Evolutionary conservation across 2,888 invertebrate genomes (phyloP).

Genomic region (Netelia fuscicornis): DNA sequence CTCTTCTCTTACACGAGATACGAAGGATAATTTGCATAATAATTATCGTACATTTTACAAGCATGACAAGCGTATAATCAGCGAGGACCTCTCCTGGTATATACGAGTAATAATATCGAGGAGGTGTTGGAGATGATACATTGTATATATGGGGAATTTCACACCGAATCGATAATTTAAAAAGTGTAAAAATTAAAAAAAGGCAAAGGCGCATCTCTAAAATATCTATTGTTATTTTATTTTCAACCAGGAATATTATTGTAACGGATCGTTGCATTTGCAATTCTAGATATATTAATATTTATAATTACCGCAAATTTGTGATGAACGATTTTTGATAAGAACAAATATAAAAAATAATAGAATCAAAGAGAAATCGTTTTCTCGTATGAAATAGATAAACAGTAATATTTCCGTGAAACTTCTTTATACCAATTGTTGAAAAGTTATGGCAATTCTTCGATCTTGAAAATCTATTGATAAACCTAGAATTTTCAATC

Average conservation of each 20-base stretch:
- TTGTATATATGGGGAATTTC: neutral
- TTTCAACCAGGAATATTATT: too few species aligned
- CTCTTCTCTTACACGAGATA: slow-evolving; percentile 30
- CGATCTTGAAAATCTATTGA: too few species aligned
- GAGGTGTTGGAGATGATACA: slow-evolving; percentile 28
- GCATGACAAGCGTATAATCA: slow-evolving; percentile 67
- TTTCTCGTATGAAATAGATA: too few species aligned
- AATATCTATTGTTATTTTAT: too few species aligned
- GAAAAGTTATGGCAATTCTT: too few species aligned
- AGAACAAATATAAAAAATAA: neutral
- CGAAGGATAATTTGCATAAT: slow-evolving; percentile 67
- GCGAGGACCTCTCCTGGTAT: slow-evolving; percentile 23
- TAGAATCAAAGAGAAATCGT: neutral
- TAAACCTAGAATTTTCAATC: too few species aligned
- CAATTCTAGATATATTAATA: slow-evolving; percentile 20
- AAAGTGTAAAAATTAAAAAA: neutral
- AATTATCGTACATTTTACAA: slow-evolving; percentile 69
- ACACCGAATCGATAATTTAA: neutral
- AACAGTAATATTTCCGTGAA: too few species aligned
- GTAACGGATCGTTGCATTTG: too few species aligned
- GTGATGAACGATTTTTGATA: neutral
- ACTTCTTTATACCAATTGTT: too few species aligned
- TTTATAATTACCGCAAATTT: slow-evolving; percentile 7
- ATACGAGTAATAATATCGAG: slow-evolving; percentile 28
- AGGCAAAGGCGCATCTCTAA: too few species aligned